Evolutionary conservation across 2,797 vertebrate genomes (phyloP), one percentile per base, ranked within the genome.

Genomic region (Jordanella pulchra): DNA sequence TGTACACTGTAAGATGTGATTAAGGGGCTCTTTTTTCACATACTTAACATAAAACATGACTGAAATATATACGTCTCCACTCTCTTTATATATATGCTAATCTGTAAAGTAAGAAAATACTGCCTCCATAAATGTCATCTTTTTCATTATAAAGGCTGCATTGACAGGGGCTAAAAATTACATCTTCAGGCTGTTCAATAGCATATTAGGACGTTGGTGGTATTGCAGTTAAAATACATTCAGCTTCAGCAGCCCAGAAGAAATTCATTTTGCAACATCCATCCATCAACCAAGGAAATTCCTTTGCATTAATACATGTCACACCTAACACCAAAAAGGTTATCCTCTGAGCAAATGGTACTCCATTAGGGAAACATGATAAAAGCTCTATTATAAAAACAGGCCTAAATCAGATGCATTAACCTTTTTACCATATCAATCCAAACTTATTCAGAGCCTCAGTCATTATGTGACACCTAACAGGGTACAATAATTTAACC

Each of bases 371-470:
- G 42, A 79, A 85, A 79, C 69, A 86, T 56, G 73, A 79, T 83
- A 78, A 86, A 86, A 85, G 84, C 86, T 71, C 65, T 53, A 69
- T 80, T 73, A 76, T 77, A 80, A 84, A 71, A 69, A 68, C 30
- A 67, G 64, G 32, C 15, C 30, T 67, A 73, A 72, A 83, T 81
- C 73, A 67, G 78, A 25, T 78, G 69, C 88, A 86, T 87, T 88
- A 87, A 88, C 86, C 84, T 87, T 88, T 84, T 72, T 66, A 61
- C 58, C 69, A 66, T 48, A 69, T 67, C 35, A 76, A 79, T 71
- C 50, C 68, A 72, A 44, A 77, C 82, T 82, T 54, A 76, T 80
- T 65, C 68, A 0, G 15, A 55, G 47, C 73, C 58, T 77, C 67
- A 80, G 71, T 76, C 78, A 81, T 81, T 69, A 76, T 65, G 74